Evolutionary conservation across 2,888 invertebrate genomes (phyloP).

Genomic region (Adelphocoris suturalis): DNA sequence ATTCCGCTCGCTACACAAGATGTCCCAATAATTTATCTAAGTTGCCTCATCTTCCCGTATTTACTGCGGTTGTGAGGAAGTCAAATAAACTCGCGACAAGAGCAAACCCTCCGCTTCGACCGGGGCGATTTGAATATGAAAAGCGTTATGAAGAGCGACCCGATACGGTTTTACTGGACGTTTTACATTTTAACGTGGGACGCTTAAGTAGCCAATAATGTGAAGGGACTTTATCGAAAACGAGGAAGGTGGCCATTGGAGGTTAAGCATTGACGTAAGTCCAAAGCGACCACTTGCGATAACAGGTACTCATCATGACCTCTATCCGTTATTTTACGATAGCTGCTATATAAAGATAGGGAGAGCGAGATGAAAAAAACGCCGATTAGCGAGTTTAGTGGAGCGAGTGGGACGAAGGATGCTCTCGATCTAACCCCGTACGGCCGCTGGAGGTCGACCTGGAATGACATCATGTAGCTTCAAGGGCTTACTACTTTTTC

Average conservation of each 20-base stretch:
- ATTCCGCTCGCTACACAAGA: background rate
- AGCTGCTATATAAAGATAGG: background rate
- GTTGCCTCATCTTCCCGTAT: background rate
- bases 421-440: slow-evolving; percentile 4
- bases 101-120: background rate
- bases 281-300: background rate
- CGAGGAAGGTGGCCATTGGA: background rate
- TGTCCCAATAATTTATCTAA: background rate
- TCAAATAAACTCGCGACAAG: background rate
- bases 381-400: slow-evolving; percentile 21
- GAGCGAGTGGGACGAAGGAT: background rate
- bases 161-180: slow-evolving; percentile 1
- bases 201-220: background rate
- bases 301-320: background rate
- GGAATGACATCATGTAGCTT: background rate
- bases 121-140: slow-evolving; percentile 6
- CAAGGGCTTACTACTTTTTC: slow-evolving; percentile 18
- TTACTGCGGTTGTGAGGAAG: background rate
- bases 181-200: background rate
- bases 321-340: slow-evolving; percentile 20
- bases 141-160: background rate
- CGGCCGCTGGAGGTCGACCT: background rate
- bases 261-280: slow-evolving; percentile 5
- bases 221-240: slow-evolving; percentile 19
- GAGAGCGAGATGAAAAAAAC: background rate